These are phyloP conservation scores for Pocillopora damicornis DNA, from an alignment of 64 coral and sea anemone species.

Conservation along the genomic window DNA sequence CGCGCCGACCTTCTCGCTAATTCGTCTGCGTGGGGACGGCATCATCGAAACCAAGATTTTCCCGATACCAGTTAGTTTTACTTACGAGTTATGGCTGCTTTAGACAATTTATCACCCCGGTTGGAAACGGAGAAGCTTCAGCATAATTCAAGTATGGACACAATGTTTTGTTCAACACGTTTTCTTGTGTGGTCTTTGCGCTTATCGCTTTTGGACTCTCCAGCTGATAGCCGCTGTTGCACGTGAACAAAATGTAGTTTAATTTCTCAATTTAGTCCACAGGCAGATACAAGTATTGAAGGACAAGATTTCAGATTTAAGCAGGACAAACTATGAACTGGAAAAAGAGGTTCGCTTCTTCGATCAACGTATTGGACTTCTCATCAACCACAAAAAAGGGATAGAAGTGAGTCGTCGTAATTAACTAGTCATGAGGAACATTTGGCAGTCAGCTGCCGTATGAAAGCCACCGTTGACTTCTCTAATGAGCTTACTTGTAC, in stretches of 20 bases:
- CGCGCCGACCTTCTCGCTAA: neutral
- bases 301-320: conserved; percentile 83
- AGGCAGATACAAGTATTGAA: conserved; percentile 74
- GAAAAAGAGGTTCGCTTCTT: conserved; percentile 93
- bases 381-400: conserved; percentile 90
- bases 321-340: conserved; percentile 95
- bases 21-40: neutral
- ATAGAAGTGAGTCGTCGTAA: conserved; percentile 62
- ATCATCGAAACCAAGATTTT: neutral
- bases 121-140: conserved; percentile 28
- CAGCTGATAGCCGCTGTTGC: neutral
- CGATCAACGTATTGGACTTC: conserved; percentile 90
- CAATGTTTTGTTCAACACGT: neutral
- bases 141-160: conserved; percentile 11
- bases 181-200: neutral
- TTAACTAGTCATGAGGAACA: neutral
- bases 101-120: conserved; percentile 8
- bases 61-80: neutral
- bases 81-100: neutral
- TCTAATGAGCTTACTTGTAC: neutral
- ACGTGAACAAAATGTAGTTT: neutral
- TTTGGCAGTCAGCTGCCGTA: neutral
- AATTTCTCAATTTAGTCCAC: conserved; percentile 56
- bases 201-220: neutral
- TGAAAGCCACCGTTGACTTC: neutral